Conservation (phyloP, 2,113 vertebrate species). For the Pseudois nayaur region DNA sequence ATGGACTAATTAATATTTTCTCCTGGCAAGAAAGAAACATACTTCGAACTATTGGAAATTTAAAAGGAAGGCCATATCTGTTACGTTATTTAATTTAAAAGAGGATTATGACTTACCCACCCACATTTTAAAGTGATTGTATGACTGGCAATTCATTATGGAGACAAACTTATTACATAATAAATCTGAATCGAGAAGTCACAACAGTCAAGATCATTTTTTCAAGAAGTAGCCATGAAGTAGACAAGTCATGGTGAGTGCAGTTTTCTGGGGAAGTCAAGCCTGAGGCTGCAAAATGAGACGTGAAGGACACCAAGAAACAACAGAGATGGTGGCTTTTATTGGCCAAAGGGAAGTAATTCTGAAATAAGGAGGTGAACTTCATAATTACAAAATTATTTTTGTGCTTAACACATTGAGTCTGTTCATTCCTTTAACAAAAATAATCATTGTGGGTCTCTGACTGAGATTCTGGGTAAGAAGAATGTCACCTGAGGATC, state of each 20-base stretch:
- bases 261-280: background rate
- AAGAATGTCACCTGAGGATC: background rate
- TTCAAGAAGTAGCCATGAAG: background rate
- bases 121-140: background rate
- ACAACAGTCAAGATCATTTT: background rate
- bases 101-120: background rate
- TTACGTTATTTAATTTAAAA: background rate
- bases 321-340: accelerated
- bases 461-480: background rate
- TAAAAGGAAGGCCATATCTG: background rate
- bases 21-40: background rate
- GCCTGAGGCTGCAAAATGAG: background rate
- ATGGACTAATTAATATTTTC: conserved; percentile 56
- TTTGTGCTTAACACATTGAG: background rate
- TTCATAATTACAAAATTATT: background rate
- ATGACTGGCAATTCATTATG: background rate
- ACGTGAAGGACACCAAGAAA: background rate
- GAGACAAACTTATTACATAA: background rate
- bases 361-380: background rate
- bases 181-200: background rate
- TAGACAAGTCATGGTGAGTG: background rate
- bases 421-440: background rate
- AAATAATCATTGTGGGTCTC: background rate
- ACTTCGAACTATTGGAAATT: background rate
- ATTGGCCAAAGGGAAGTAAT: background rate